Evolutionary conservation across 2,888 invertebrate genomes (phyloP), one percentile per base, ranked within the genome.

Genomic region (Sarcophaga variegata): DNA sequence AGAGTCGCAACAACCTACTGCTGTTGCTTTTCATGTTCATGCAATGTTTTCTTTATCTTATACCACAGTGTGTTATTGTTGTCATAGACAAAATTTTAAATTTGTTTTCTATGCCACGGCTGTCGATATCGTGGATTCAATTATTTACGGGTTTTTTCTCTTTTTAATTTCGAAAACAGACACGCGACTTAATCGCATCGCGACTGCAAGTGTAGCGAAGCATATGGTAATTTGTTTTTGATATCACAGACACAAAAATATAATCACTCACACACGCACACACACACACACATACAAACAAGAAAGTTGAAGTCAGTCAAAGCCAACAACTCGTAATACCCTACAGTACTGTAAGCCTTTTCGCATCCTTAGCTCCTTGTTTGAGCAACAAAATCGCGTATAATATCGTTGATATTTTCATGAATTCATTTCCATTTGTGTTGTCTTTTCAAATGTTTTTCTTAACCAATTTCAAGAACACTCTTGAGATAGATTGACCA

Each of bases 191-290:
- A 54, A 14, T 54, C 45, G 67, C 54, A 63, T 25, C 60, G 64
- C 71, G 63, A 81, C 27, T n/a, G 54, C 69, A 81, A 81, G 75
- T 70, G 69, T 66, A 85, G 70, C 78, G 78, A 81, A 77, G 70
- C 78, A 67, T 79, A 79, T 67, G 54, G 37, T 72, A 62, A 82
- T 62, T 77, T 70, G 60, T 66, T 80, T 79, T 74, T 75, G 69
- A 74, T 80, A 79, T 62, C 54, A 37, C 37, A 45, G 54, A 66
- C 45, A 75, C 70, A 77, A 70, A 63, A 82, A 89, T 90, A 74
- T 89, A 88, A 89, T 20, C 20, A 89, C 89, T 10, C 8, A 37
- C 22, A 22, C 8, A 37, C 8, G 10, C 8, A 37, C 37, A 37
- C 27, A 37, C 37, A 37, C 10, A 37, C 8, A 37, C 8, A 37